These are phyloP conservation scores for Okamejei kenojei DNA, from an alignment of 2,797 vertebrate genomes.

Conservation along the genomic window DNA sequence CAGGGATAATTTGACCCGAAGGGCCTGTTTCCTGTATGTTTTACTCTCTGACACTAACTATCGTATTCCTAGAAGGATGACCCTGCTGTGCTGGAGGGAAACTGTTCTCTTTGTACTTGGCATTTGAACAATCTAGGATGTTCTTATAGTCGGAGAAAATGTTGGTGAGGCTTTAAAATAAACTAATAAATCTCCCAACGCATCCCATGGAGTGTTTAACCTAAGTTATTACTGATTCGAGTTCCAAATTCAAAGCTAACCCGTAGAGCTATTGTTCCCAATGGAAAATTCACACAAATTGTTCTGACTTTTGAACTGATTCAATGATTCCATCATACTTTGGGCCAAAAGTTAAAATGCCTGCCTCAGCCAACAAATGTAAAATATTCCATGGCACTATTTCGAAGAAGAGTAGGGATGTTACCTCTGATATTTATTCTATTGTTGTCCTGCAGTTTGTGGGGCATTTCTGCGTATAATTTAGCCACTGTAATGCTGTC, in stretches of 20 bases:
- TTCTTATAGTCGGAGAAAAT: neutral
- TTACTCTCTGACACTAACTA: too few species aligned
- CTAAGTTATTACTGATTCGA: neutral
- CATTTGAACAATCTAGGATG: neutral
- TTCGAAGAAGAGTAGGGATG: too few species aligned
- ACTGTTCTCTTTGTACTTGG: neutral
- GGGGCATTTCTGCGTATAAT: neutral
- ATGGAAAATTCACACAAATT: neutral
- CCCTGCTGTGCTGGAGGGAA: neutral
- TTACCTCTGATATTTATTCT: neutral
- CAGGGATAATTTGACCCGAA: too few species aligned
- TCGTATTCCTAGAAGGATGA: too few species aligned
- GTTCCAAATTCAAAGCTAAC: neutral
- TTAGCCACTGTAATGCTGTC: neutral
- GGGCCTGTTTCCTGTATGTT: too few species aligned
- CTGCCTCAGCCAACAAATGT: neutral
- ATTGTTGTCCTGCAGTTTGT: neutral
- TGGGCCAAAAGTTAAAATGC: neutral
- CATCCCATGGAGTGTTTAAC: neutral
- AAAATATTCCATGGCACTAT: neutral
- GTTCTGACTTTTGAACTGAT: neutral
- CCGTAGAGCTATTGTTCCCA: neutral
- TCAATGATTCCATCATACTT: neutral
- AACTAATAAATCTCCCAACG: neutral
- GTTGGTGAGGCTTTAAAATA: neutral